These are phyloP conservation scores for Sarcophilus harrisii DNA, from an alignment of 2,797 vertebrate species.

Conservation along the genomic window DNA sequence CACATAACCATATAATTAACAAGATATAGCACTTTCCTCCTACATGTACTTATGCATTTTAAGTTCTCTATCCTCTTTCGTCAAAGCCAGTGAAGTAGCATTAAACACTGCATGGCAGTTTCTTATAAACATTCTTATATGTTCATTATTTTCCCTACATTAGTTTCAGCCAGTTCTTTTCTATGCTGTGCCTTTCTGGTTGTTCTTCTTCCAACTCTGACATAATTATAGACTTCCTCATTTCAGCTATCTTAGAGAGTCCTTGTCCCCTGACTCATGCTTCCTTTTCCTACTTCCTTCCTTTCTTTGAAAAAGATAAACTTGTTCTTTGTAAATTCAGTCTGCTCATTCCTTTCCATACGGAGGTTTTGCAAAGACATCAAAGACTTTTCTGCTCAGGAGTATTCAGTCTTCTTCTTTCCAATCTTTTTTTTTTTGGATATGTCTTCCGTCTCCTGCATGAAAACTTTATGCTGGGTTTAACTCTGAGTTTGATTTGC, in stretches of 20 bases:
- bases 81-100: neutral
- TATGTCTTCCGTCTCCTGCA: neutral
- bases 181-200: neutral
- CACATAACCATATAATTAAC: no score
- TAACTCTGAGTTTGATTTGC: neutral
- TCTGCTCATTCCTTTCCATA: neutral
- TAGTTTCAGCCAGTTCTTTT: neutral
- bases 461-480: neutral
- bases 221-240: neutral
- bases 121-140: neutral
- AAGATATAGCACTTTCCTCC: no score
- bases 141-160: constrained; percentile 7
- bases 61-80: neutral
- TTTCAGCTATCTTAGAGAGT: neutral
- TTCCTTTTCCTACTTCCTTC: neutral
- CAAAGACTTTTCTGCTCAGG: neutral
- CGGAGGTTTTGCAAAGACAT: neutral
- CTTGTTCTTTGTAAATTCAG: neutral
- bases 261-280: neutral
- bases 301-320: constrained; percentile 20
- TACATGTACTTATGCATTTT: no score
- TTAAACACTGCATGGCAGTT: neutral
- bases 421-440: neutral
- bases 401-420: neutral
- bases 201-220: neutral